Percentiles rank a stretch among this genome's conserved stretches.
Conservation (phyloP, 2,888 invertebrate species). For the Harpalus rubripes region DNA sequence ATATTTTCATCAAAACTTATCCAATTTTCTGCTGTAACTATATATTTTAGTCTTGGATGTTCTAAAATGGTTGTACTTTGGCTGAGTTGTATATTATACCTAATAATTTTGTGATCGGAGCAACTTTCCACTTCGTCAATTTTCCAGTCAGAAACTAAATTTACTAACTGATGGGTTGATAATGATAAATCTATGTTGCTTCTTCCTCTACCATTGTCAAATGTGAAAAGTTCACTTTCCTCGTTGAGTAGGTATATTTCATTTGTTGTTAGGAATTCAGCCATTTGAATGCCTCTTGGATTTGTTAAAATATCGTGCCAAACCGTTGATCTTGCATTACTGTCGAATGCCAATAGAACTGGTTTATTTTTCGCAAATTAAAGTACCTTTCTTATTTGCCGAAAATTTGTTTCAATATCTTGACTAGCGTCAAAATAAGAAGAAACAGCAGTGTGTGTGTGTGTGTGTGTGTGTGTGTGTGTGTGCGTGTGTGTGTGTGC, state of each 20-base stretch:
- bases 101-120: neutral
- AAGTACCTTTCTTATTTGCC: neutral
- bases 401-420: neutral
- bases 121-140: constrained; percentile 13
- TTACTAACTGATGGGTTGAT: neutral
- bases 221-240: neutral
- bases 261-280: neutral
- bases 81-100: neutral
- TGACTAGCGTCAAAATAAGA: neutral
- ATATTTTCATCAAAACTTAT: neutral
- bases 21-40: neutral
- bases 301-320: neutral
- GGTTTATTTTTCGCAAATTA: neutral
- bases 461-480: too few species aligned
- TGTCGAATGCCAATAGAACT: neutral
- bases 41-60: neutral
- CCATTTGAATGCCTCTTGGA: neutral
- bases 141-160: neutral
- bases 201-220: constrained; percentile 13
- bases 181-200: neutral
- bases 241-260: constrained; percentile 6
- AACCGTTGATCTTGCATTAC: neutral
- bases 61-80: neutral
- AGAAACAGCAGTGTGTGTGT: neutral
- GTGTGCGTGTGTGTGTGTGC: too few species aligned